A percentile compares a stretch with the other conserved stretches of the same genome.
Evolutionary conservation across 2,888 invertebrate genomes (phyloP).

Genomic region (Yponomeuta cagnagella): DNA sequence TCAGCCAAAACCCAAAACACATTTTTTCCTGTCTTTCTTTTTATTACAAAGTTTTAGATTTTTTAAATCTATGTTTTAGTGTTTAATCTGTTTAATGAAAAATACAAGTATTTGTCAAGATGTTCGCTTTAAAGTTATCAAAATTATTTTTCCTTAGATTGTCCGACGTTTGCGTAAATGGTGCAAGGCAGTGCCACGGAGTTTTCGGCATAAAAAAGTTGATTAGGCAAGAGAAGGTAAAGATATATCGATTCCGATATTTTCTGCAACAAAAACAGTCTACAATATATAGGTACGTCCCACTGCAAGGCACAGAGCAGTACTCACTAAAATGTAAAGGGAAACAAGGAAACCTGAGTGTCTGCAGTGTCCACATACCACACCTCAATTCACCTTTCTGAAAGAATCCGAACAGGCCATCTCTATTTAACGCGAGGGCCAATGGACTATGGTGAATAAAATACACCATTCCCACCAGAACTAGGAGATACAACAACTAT

Average conservation of each 20-base stretch:
- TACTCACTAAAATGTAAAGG: no score
- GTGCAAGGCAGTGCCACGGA: constrained; percentile 38
- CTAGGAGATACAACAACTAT: no score
- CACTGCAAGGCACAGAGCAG: no score
- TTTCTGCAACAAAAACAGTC: background rate
- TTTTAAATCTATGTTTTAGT: background rate
- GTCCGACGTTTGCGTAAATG: background rate
- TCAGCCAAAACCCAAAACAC: no score
- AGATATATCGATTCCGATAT: background rate
- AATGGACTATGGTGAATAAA: no score
- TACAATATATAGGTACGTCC: background rate
- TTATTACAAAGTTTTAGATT: background rate
- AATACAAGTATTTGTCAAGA: background rate
- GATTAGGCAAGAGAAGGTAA: constrained; percentile 51
- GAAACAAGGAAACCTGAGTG: no score
- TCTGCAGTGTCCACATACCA: no score
- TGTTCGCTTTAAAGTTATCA: background rate
- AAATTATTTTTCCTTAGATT: background rate
- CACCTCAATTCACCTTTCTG: no score
- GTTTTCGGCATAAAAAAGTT: constrained; percentile 55
- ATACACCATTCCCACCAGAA: no score
- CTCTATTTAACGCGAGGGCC: no score
- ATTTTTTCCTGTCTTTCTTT: no score
- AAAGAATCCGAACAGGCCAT: no score
- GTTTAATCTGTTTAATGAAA: background rate